Evolutionary conservation across 2,797 vertebrate genomes (phyloP).

Genomic region (Ibycter americanus): DNA sequence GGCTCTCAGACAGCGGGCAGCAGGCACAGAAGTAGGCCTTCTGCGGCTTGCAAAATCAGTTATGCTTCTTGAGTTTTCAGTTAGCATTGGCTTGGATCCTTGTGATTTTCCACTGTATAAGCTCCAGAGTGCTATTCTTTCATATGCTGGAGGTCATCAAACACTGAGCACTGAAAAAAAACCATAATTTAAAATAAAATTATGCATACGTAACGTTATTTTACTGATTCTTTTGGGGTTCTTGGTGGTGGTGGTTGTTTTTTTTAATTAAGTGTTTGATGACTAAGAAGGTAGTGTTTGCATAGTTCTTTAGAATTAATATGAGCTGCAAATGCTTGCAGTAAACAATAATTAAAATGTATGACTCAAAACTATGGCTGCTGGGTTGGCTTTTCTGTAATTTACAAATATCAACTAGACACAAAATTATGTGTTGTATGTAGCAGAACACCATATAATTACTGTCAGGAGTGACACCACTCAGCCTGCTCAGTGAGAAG

Average conservation of each 20-base stretch:
- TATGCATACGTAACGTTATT: background rate
- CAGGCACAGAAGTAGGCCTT: background rate
- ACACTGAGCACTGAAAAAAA: background rate
- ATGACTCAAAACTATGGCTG: background rate
- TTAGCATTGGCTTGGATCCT: background rate
- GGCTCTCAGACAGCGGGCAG: background rate
- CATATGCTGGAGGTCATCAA: background rate
- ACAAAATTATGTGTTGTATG: background rate
- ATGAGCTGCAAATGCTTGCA: background rate
- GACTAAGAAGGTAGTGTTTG: background rate
- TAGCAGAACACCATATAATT: background rate
- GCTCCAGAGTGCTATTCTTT: background rate
- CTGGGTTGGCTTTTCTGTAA: background rate
- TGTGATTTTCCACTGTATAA: background rate
- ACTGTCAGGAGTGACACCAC: background rate
- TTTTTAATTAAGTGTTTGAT: background rate
- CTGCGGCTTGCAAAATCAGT: background rate
- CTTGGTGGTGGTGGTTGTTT: too few relatives aligned
- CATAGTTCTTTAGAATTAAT: background rate
- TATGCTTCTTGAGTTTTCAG: background rate
- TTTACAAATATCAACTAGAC: background rate
- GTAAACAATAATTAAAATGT: constrained; percentile 27
- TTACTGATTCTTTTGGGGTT: background rate
- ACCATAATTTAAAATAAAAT: background rate
- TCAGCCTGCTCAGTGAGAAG: background rate